A percentile compares a stretch with the other conserved stretches of the same genome.
phyloP scores from a whole-genome alignment of 2,113 vertebrate species.

The Actenoides hombroni region DNA sequence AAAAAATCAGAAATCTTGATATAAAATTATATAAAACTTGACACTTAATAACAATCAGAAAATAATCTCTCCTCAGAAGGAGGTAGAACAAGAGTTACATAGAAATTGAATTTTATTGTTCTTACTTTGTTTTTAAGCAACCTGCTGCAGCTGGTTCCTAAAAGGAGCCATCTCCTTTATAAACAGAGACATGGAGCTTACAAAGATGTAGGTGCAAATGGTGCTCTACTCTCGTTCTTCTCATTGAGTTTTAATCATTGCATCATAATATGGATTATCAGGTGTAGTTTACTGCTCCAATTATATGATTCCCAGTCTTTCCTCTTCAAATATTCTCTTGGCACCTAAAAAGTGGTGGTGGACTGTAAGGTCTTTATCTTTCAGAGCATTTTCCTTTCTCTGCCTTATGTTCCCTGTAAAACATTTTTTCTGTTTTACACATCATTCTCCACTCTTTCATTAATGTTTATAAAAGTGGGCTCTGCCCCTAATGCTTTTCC shows the following conservation, averaged over 20 bases:
- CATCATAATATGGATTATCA: neutral
- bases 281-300: neutral
- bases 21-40: neutral
- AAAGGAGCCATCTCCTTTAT: neutral
- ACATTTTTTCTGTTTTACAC: neutral
- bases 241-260: neutral
- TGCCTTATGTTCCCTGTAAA: neutral
- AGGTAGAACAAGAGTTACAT: neutral
- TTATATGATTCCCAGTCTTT: neutral
- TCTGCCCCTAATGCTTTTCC: neutral
- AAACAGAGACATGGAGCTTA: neutral
- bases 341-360: neutral
- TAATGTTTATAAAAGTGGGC: neutral
- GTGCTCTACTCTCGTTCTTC: fast-evolving
- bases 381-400: neutral
- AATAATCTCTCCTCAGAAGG: neutral
- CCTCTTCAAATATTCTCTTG: neutral
- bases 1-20: neutral
- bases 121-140: neutral
- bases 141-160: neutral
- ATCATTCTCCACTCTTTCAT: neutral
- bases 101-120: neutral
- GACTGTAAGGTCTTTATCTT: neutral
- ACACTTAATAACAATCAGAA: neutral
- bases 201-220: neutral